phyloP scores from a whole-genome alignment of 2,113 vertebrate species.

The Hypomesus transpacificus region DNA sequence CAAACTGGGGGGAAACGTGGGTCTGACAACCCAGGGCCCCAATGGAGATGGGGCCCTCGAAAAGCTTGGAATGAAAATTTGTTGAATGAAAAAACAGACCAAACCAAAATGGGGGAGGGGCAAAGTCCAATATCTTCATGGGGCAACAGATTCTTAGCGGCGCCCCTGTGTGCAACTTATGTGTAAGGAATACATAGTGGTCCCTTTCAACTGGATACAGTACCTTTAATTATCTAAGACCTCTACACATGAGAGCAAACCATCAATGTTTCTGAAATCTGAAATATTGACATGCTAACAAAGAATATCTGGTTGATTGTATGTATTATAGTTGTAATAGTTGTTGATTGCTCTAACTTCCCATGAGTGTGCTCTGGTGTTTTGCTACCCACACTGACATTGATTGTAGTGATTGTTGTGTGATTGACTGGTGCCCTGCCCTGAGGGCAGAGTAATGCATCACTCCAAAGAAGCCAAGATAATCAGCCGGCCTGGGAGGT shows the following conservation, averaged over 20 bases:
- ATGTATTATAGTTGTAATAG: too few species aligned
- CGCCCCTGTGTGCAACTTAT: neutral
- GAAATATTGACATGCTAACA: too few species aligned
- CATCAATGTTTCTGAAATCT: too few species aligned
- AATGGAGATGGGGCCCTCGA: too few species aligned
- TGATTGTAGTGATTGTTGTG: constrained; percentile 56
- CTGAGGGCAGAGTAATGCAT: constrained; percentile 59
- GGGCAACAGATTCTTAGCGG: neutral
- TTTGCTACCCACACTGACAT: constrained; percentile 48
- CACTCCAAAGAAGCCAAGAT: constrained; percentile 51
- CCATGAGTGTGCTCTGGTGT: constrained; percentile 23
- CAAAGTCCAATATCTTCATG: too few species aligned
- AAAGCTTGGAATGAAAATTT: too few species aligned
- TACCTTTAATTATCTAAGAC: neutral
- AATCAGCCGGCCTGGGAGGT: constrained; percentile 37
- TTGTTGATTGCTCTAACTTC: too few species aligned
- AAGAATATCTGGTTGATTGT: too few species aligned
- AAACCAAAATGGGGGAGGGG: neutral
- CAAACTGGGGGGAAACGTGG: too few species aligned
- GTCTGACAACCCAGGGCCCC: too few species aligned
- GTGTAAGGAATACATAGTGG: neutral
- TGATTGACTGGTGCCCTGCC: constrained; percentile 62
- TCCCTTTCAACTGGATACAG: neutral
- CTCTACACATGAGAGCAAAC: neutral
- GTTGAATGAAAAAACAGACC: too few species aligned